Percentiles rank a stretch among this genome's conserved stretches.
Conservation (phyloP, 2,797 vertebrate genomes). For the Ptychadena robeensis region DNA sequence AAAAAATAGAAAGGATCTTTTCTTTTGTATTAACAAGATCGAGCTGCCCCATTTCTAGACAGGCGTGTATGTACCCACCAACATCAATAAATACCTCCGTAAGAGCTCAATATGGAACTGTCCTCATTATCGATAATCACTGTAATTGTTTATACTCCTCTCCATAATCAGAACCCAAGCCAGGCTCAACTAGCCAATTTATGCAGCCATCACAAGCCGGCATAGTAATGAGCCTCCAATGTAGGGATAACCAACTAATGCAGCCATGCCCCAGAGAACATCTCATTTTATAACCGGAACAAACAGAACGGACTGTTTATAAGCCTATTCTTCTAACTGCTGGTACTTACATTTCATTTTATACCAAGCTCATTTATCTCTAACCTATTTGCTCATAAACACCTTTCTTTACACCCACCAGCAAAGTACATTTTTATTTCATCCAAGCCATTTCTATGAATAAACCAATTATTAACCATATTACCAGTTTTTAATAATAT, state of each 20-base stretch:
- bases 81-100: constrained; percentile 17
- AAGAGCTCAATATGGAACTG: constrained; percentile 29
- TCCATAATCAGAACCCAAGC: constrained; percentile 47
- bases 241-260: constrained; percentile 14
- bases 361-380: not conserved
- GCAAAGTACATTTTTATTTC: not conserved
- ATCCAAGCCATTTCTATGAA: not conserved
- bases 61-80: constrained; percentile 13
- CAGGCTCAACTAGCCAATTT: constrained; percentile 27
- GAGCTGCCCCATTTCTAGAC: constrained; percentile 13
- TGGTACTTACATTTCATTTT: not conserved
- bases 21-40: constrained; percentile 15
- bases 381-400: not conserved
- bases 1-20: not conserved
- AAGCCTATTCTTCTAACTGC: constrained; percentile 14
- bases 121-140: constrained; percentile 42
- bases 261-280: constrained; percentile 12
- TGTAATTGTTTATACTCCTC: constrained; percentile 55
- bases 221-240: constrained; percentile 35
- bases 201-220: constrained; percentile 33
- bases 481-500: not conserved
- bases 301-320: not conserved
- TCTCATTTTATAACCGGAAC: constrained; percentile 16
- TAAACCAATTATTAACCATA: not conserved
- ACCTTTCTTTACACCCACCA: not conserved